phyloP scores from a whole-genome alignment of 2,797 vertebrate genomes.

The Heliangelus exortis region DNA sequence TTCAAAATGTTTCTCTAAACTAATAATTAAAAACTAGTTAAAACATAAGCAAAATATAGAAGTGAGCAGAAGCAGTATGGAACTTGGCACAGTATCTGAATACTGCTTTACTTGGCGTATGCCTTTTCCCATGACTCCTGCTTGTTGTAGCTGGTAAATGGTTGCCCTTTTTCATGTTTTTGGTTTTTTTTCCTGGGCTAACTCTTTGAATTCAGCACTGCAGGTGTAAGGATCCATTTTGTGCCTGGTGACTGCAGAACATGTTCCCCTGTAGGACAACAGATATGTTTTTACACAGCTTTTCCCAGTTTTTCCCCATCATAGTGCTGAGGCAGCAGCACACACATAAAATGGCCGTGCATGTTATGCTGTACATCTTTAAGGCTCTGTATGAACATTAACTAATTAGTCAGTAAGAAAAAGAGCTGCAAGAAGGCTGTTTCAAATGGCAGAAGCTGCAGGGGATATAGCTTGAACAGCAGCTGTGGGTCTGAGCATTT shows the following conservation, averaged over 20 bases:
- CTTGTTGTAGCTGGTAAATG: not conserved
- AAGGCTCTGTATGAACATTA: not conserved
- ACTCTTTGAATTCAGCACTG: not conserved
- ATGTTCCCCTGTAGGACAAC: not conserved
- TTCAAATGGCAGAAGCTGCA: slow-evolving; percentile 19
- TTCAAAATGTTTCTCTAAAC: not conserved
- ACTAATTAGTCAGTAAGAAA: not conserved
- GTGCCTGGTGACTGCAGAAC: not conserved
- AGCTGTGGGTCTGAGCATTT: not conserved
- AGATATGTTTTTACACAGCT: not conserved
- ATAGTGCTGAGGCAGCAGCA: accelerated
- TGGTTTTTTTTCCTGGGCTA: not conserved
- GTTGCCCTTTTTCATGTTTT: not conserved
- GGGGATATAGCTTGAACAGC: not conserved
- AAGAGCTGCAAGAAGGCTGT: not conserved
- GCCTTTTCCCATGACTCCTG: not conserved
- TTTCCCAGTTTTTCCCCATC: not conserved
- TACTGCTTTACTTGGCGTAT: not conserved
- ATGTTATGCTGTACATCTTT: not conserved
- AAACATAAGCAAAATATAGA: not conserved
- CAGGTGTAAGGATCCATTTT: not conserved
- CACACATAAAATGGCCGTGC: accelerated
- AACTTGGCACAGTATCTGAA: not conserved
- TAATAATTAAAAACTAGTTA: not conserved
- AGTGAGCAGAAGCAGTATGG: not conserved